Conservation (phyloP, 2,797 vertebrate species). For the Acipenser ruthenus region DNA sequence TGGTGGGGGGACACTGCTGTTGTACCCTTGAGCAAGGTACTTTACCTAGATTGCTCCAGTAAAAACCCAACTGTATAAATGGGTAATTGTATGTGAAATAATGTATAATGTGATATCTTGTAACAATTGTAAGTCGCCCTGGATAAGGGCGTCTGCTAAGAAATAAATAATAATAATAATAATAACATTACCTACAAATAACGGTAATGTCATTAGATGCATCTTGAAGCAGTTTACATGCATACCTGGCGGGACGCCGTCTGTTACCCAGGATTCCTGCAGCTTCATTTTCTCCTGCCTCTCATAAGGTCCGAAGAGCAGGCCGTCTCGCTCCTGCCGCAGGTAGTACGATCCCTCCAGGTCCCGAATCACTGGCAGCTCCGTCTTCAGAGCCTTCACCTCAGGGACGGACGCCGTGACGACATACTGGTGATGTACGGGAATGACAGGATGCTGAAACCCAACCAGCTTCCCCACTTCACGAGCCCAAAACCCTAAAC, state of each 20-base stretch:
- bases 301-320: conserved; percentile 92
- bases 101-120: no score
- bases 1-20: no score
- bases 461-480: conserved; percentile 87
- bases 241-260: conserved; percentile 85
- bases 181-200: no score
- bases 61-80: no score
- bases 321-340: conserved; percentile 89
- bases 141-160: no score
- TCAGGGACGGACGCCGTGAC: conserved; percentile 89
- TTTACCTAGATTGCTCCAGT: no score
- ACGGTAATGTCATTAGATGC: no score
- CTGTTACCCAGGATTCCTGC: conserved; percentile 83
- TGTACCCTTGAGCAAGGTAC: no score
- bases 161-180: no score
- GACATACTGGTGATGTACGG: conserved; percentile 93
- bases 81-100: no score
- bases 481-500: conserved; percentile 90
- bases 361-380: conserved; percentile 86
- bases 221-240: background rate
- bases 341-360: conserved; percentile 89
- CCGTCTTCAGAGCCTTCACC: conserved; percentile 82
- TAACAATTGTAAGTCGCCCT: no score
- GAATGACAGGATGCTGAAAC: conserved; percentile 83
- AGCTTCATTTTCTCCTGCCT: conserved; percentile 88